phyloP scores from a whole-genome alignment of 1,140 invertebrate genomes.

The Ruditapes philippinarum region DNA sequence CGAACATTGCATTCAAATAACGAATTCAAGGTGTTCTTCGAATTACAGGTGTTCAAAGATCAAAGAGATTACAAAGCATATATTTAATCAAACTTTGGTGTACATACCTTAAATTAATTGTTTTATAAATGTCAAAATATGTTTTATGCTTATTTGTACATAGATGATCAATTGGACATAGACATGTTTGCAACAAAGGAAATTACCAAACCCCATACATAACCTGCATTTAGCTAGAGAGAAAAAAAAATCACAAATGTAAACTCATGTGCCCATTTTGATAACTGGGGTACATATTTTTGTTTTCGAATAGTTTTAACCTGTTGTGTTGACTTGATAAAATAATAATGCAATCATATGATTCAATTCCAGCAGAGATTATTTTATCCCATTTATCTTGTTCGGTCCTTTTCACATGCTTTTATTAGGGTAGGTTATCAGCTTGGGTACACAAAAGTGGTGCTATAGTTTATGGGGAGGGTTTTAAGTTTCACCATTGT shows the following conservation, averaged over 20 bases:
- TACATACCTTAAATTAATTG: too few species aligned
- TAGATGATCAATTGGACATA: background rate
- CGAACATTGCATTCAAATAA: too few species aligned
- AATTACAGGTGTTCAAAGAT: background rate
- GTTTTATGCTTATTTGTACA: background rate
- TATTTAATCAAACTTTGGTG: background rate
- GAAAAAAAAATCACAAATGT: too few species aligned
- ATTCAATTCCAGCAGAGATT: constrained; percentile 9
- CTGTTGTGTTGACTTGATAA: background rate
- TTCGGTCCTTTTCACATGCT: background rate
- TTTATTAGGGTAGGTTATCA: constrained; percentile 29
- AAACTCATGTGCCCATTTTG: too few species aligned
- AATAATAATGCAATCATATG: too few species aligned
- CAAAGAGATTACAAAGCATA: too few species aligned
- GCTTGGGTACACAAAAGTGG: background rate
- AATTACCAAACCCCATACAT: too few species aligned
- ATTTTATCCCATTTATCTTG: constrained; percentile 16
- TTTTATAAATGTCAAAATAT: too few species aligned
- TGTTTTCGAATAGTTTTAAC: too few species aligned
- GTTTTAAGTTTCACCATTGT: constrained; percentile 12
- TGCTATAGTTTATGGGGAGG: background rate
- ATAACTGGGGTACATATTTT: too few species aligned
- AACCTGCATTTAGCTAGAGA: too few species aligned
- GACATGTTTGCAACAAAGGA: background rate
- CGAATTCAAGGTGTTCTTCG: too few species aligned